Evolutionary conservation across 1,140 invertebrate species (phyloP), one percentile per base, ranked within the genome.

Genomic region (Rhysida immarginata): DNA sequence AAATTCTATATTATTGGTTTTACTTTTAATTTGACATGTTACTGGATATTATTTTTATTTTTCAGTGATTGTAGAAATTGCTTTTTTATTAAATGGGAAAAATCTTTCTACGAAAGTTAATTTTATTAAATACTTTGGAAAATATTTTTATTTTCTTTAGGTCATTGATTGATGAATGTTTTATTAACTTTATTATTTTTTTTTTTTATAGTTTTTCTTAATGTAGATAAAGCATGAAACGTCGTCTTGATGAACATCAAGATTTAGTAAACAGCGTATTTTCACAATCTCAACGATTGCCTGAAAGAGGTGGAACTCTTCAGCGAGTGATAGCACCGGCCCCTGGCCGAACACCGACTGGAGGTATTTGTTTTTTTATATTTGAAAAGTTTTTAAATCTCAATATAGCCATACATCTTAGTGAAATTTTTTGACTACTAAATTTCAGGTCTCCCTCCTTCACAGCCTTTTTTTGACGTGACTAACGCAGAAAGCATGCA

Each of bases 181-280:
- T 41, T 41, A 13, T 41, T n/a, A 41, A 11, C n/a, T 41, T 13
- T 41, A 41, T 41, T 41, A 11, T n/a, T n/a, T n/a, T n/a, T n/a
- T n/a, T 18, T 48, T 48, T 13, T 52, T 54, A 8, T 49, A 54
- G 5, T 5, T 55, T 29, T 24, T 18, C 13, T n/a, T 26, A 5
- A 55, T 53, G 54, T 49, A 21, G 25, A 3, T 46, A 24, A 46
- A 55, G 54, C 14, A 55, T 55, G 54, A 55, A 49, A 54, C 48
- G 48, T 50, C 54, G 54, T 46, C 23, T 55, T 3, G 54, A 55
- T 5, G 44, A 54, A 2, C 54, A 11, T 55, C 54, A 55, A 8
- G 54, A 55, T 27, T 53, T 5, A 43, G n/a, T 55, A 18, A 41
- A n/a, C 25, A 8, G 27, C 26, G 25, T 11, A 43, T 41, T 44